Conservation (phyloP, 2,797 vertebrate species). For the Alfaro cultratus region DNA sequence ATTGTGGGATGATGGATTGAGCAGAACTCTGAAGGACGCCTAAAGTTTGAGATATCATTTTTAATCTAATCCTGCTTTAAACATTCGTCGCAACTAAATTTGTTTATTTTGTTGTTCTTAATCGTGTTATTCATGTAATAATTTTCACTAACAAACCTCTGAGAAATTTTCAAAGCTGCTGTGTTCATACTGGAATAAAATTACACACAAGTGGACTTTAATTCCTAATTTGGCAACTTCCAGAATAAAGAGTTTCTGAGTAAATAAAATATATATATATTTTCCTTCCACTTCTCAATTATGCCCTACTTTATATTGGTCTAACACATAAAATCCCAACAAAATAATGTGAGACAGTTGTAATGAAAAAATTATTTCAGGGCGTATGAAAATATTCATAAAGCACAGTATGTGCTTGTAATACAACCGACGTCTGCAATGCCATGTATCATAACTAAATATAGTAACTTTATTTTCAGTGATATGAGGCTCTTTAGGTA, state of each 20-base stretch:
- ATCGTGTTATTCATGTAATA: not conserved
- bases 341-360: not conserved
- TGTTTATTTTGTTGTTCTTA: not conserved
- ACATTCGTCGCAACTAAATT: not conserved
- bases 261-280: not conserved
- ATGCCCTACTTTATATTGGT: not conserved
- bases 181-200: not conserved
- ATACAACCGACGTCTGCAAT: constrained; percentile 22
- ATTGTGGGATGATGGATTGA: not conserved
- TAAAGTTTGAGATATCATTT: not conserved
- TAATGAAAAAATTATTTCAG: not conserved
- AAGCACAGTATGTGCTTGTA: constrained; percentile 3
- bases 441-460: constrained; percentile 6
- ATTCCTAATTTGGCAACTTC: not conserved
- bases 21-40: not conserved
- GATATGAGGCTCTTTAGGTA: constrained; percentile 85
- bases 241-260: not conserved
- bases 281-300: not conserved
- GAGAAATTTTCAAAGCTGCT: not conserved
- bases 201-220: not conserved
- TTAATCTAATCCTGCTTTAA: not conserved
- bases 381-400: not conserved
- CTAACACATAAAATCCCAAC: not conserved
- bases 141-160: not conserved
- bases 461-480: constrained; percentile 42